A percentile compares a stretch with the other conserved stretches of the same genome.
Evolutionary conservation across 2,888 invertebrate genomes (phyloP).

Genomic region (Xiphydria camelus): DNA sequence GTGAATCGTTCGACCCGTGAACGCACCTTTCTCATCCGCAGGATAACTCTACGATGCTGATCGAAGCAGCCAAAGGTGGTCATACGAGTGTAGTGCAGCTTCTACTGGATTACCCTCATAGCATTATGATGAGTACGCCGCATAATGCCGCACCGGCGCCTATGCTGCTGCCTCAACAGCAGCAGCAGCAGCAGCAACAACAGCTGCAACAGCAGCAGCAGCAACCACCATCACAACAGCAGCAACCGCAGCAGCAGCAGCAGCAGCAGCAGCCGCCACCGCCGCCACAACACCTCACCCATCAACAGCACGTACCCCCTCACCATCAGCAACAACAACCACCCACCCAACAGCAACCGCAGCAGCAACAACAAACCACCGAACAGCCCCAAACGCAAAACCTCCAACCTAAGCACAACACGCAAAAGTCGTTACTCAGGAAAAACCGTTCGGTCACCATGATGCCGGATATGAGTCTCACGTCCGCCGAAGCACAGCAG

Average conservation of each 20-base stretch:
- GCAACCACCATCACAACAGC: conserved; percentile 20
- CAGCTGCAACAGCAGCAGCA: conserved; percentile 28
- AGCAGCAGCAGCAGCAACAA: conserved; percentile 39
- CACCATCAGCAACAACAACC: conserved; percentile 59
- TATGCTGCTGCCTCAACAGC: conserved; percentile 43
- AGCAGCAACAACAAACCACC: conserved; percentile 44
- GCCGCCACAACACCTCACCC: conserved; percentile 20
- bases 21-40: conserved; percentile 46
- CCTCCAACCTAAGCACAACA: conserved; percentile 52
- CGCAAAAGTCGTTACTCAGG: conserved; percentile 60
- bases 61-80: conserved; percentile 97
- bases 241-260: conserved; percentile 51
- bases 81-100: conserved; percentile 95
- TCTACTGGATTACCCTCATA: conserved; percentile 91
- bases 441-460: conserved; percentile 61
- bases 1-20: neutral
- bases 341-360: conserved; percentile 52
- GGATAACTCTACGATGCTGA: conserved; percentile 98
- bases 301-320: conserved; percentile 44
- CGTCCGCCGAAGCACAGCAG: conserved; percentile 65
- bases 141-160: conserved; percentile 46
- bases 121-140: conserved; percentile 70
- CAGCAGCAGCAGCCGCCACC: conserved; percentile 49
- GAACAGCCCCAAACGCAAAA: conserved; percentile 47
- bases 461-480: conserved; percentile 60